Evolutionary conservation across 2,113 vertebrate genomes (phyloP).

Genomic region (Hipposideros armiger): DNA sequence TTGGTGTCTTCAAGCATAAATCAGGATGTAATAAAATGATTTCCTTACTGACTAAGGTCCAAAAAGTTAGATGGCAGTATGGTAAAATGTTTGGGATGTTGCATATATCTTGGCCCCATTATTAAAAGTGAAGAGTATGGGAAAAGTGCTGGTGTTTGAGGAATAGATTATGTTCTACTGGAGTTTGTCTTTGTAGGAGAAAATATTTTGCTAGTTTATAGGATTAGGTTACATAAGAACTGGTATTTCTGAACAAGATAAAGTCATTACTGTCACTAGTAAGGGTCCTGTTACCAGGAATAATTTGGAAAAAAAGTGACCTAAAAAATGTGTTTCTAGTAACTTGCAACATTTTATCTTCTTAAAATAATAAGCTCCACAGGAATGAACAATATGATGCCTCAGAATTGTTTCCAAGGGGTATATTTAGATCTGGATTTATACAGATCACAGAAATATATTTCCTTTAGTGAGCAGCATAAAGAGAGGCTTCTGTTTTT

Average conservation of each 20-base stretch:
- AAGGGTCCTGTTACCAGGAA: background rate
- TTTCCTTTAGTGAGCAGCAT: background rate
- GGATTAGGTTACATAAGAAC: background rate
- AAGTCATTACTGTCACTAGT: background rate
- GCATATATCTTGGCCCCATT: background rate
- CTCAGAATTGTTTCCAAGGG: background rate
- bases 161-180: background rate
- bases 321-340: background rate
- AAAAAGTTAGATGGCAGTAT: background rate
- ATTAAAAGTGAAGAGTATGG: background rate
- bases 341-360: background rate
- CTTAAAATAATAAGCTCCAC: background rate
- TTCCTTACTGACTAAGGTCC: background rate
- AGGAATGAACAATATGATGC: background rate
- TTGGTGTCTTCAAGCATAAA: background rate
- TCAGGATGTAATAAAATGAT: background rate
- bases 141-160: background rate
- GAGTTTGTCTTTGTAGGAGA: background rate
- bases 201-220: background rate
- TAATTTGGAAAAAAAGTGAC: background rate
- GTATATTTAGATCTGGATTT: background rate
- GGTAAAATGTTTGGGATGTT: background rate
- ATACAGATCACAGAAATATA: background rate
- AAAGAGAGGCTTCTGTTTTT: background rate
- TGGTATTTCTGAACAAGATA: background rate